These are phyloP conservation scores for Acanthococcus lagerstroemiae DNA, from an alignment of 2,888 invertebrate species.

Conservation along the genomic window DNA sequence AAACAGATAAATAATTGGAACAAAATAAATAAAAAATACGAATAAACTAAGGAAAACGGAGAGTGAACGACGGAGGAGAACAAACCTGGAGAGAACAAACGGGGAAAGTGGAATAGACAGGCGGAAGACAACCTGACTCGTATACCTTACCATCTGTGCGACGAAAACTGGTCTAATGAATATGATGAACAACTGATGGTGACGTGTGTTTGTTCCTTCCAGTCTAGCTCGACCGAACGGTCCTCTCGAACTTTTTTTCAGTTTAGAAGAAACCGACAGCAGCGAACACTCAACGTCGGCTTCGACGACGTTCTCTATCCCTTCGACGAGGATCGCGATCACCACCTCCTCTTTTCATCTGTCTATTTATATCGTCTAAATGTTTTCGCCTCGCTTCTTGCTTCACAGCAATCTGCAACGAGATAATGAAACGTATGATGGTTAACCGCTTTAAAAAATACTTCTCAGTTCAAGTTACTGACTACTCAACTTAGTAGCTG, in stretches of 20 bases:
- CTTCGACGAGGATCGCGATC: conserved; percentile 3
- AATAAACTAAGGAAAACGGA: not conserved
- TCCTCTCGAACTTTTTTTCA: not conserved
- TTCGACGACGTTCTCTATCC: conserved; percentile 16
- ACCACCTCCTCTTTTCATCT: conserved; percentile 1
- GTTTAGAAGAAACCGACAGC: not conserved
- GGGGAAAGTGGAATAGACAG: not conserved
- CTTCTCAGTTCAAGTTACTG: no score
- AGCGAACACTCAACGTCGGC: conserved; percentile 11
- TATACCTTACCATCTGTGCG: conserved; percentile 21
- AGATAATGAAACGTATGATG: not conserved
- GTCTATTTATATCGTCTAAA: conserved; percentile 54
- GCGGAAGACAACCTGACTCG: conserved; percentile 1
- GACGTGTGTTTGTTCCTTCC: conserved; percentile 13
- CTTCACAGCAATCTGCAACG: conserved; percentile 68
- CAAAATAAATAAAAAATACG: not conserved
- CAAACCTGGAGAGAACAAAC: conserved; percentile 15
- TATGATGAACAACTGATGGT: not conserved
- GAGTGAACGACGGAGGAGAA: not conserved
- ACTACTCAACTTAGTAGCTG: no score
- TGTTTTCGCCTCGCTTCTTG: conserved; percentile 77
- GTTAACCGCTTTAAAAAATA: no score
- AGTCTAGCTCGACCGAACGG: not conserved
- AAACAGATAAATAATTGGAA: not conserved
- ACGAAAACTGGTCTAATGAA: no score